phyloP scores from a whole-genome alignment of 37 sponge, comb jelly and placozoan genomes.

The Hexactinellida sp. region DNA sequence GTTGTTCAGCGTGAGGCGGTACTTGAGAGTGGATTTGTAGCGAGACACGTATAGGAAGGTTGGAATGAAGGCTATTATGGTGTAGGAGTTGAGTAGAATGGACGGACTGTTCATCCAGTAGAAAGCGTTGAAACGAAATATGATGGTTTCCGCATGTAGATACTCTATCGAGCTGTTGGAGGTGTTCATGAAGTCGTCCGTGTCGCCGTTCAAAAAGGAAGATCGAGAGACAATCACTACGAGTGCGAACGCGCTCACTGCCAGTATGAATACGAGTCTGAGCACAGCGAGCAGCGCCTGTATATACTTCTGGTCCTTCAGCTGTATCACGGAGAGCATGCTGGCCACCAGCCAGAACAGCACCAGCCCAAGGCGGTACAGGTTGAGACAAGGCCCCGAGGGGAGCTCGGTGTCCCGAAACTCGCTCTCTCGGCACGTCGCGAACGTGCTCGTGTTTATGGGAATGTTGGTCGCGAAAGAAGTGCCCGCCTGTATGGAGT shows the following conservation, averaged over 20 bases:
- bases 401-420: neutral
- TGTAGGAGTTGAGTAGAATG: neutral
- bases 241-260: neutral
- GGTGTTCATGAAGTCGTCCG: neutral
- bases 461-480: neutral
- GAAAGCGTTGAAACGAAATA: neutral
- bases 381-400: neutral
- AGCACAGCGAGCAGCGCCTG: neutral
- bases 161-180: neutral
- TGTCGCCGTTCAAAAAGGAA: neutral
- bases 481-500: neutral
- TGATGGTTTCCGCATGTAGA: neutral
- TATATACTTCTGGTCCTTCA: neutral
- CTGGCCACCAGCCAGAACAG: neutral
- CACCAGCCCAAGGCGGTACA: neutral
- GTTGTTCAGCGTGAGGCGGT: neutral
- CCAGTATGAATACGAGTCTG: neutral
- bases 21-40: neutral
- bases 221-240: neutral
- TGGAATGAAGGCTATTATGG: neutral
- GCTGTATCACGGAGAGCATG: neutral
- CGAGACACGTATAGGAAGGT: neutral
- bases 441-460: neutral
- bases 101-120: slow-evolving; percentile 15
- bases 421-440: neutral